Base-by-base conservation (phyloP, 2,888 invertebrate genomes). In the Drosophila anceps region DNA sequence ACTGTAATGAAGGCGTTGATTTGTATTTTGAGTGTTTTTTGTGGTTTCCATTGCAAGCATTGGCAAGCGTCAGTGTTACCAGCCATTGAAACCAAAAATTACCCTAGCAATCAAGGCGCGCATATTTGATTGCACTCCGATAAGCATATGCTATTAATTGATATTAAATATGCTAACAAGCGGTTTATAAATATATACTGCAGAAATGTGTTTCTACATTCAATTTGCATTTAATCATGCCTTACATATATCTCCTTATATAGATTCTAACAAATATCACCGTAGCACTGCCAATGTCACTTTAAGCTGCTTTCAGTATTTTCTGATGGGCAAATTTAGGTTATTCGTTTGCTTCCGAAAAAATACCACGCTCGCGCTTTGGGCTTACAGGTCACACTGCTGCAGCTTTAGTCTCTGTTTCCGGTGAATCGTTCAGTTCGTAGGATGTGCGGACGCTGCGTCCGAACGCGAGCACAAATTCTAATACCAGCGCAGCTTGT, bases 401-500 rank as follows among this genome's bases (percentile, higher is more conserved):
- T 27, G 50, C 50, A 12, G 27, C 13, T 12, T 43, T 3, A 29
- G 46, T n/a, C 64, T 77, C 58, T 71, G 77, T 77, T 71, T 77
- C 77, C 66, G 77, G 67, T 64, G 63, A 76, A 61, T 77, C 67
- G 70, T 71, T 58, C n/a, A 59, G 27, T 13, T 6, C n/a, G 73
- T 67, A 54, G 53, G 73, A 41, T 37, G 65, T 74, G 44, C 24
- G 20, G 8, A 44, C 48, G 63, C 57, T 51, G 2, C 39, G 9
- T 24, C 3, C 46, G 31, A 18, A 20, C n/a, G 37, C 41, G 5
- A 24, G 29, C 31, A 29, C 61, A 20, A 54, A 62, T 43, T 60
- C 39, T 27, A 51, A 35, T 35, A 51, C 20, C 29, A 48, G 20
- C 51, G 48, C 39, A 46, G 37, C 29, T 69, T 50, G n/a, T 67